Evolutionary conservation across 2,888 invertebrate species (phyloP).

Genomic region (Ophonus ardosiacus): DNA sequence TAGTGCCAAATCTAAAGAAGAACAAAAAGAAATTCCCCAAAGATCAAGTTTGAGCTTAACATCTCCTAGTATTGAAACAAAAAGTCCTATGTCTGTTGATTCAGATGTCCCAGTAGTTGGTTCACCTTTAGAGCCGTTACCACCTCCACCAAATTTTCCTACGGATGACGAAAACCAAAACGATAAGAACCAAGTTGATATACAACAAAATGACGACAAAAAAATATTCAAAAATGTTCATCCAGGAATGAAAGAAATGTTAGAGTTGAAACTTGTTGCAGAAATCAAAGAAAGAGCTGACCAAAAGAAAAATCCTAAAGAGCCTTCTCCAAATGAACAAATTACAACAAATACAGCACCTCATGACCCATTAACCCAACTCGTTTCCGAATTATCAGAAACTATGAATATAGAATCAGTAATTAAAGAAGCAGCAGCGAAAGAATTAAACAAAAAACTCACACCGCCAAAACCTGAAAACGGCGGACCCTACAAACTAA

Average conservation of each 20-base stretch:
- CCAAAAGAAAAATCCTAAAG: slow-evolving; percentile 79
- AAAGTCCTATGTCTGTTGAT: slow-evolving; percentile 74
- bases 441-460: slow-evolving; percentile 66
- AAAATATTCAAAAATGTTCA: slow-evolving; percentile 76
- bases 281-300: slow-evolving; percentile 90
- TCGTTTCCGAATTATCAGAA: slow-evolving; percentile 91
- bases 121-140: slow-evolving; percentile 75
- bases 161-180: slow-evolving; percentile 64
- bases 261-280: slow-evolving; percentile 87
- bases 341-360: slow-evolving; percentile 77
- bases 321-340: slow-evolving; percentile 76
- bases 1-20: slow-evolving; percentile 75
- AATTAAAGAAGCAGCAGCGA: slow-evolving; percentile 69
- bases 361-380: slow-evolving; percentile 86
- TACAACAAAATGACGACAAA: slow-evolving; percentile 71
- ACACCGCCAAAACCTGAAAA: slow-evolving; percentile 71
- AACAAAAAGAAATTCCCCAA: slow-evolving; percentile 73
- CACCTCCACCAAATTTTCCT: slow-evolving; percentile 73
- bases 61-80: slow-evolving; percentile 74
- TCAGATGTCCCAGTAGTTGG: slow-evolving; percentile 76
- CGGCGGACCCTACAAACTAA: slow-evolving; percentile 80
- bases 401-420: slow-evolving; percentile 84
- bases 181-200: slow-evolving; percentile 59
- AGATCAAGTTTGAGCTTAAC: slow-evolving; percentile 74
- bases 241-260: slow-evolving; percentile 87